Percentiles rank a stretch among this genome's conserved stretches.
Conservation (phyloP, 2,888 invertebrate genomes). For the Campoplex nolae region DNA sequence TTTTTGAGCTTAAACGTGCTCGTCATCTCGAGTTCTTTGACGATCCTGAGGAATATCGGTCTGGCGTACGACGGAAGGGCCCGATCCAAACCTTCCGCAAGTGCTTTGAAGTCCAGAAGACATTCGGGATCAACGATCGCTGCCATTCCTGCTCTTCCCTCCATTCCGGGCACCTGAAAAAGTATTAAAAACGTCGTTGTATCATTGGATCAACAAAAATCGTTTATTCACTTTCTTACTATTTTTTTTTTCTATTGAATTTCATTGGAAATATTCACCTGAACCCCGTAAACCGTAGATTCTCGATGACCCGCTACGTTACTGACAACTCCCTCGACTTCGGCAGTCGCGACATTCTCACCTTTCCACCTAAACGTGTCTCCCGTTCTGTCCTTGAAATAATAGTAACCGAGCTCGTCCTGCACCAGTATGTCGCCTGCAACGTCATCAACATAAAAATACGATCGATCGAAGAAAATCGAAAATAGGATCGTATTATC, state of each 20-base stretch:
- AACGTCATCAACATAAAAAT: neutral
- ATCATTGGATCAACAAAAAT: neutral
- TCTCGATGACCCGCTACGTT: constrained; percentile 93
- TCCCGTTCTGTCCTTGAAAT: constrained; percentile 97
- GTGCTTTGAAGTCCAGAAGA: constrained; percentile 83
- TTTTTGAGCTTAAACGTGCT: constrained; percentile 90
- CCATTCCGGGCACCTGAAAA: constrained; percentile 84
- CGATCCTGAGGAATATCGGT: constrained; percentile 88
- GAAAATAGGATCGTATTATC: neutral
- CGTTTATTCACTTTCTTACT: neutral
- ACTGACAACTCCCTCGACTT: constrained; percentile 97
- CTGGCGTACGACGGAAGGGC: constrained; percentile 87
- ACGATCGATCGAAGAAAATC: neutral
- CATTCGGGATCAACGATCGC: constrained; percentile 87
- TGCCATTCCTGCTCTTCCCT: constrained; percentile 89
- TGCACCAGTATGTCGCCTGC: constrained; percentile 94
- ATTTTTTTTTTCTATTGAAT: neutral
- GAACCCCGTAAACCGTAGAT: constrained; percentile 97
- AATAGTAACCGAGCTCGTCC: constrained; percentile 97
- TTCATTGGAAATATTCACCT: constrained; percentile 86
- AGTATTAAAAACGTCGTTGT: neutral
- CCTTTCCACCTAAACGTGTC: constrained; percentile 99
- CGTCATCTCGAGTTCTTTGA: constrained; percentile 87
- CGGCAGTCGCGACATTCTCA: constrained; percentile 99
- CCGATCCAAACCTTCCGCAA: constrained; percentile 84